Conservation (phyloP, 2,113 vertebrate species). For the Catharus bicknelli region DNA sequence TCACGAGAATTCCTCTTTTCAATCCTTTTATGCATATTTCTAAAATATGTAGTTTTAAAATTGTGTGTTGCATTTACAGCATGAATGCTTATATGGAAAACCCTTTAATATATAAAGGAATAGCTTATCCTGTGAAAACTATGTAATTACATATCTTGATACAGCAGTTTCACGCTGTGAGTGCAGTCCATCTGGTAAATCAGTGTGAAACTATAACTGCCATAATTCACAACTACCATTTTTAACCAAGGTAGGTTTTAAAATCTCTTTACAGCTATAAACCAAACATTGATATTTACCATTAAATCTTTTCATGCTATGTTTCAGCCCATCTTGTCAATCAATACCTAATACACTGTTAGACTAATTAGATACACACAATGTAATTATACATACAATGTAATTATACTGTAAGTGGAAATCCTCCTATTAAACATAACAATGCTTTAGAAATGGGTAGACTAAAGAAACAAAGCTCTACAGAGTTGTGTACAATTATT, state of each 20-base stretch:
- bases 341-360: constrained; percentile 12
- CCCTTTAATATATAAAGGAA: neutral
- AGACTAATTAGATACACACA: constrained; percentile 9
- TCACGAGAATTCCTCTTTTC: neutral
- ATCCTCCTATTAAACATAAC: neutral
- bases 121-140: neutral
- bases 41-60: neutral
- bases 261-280: neutral
- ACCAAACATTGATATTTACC: constrained; percentile 13
- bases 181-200: neutral
- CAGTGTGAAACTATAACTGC: neutral
- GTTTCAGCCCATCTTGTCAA: constrained; percentile 21
- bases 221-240: neutral
- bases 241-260: neutral
- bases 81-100: neutral
- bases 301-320: neutral
- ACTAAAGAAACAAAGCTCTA: constrained; percentile 15
- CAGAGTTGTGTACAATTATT: neutral
- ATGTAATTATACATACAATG: neutral
- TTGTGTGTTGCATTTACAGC: neutral
- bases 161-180: neutral
- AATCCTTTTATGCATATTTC: neutral
- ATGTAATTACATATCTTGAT: neutral
- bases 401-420: constrained; percentile 14
- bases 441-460: neutral